Evolutionary conservation across 1,140 invertebrate species (phyloP).

Genomic region (Liolophura sinensis): DNA sequence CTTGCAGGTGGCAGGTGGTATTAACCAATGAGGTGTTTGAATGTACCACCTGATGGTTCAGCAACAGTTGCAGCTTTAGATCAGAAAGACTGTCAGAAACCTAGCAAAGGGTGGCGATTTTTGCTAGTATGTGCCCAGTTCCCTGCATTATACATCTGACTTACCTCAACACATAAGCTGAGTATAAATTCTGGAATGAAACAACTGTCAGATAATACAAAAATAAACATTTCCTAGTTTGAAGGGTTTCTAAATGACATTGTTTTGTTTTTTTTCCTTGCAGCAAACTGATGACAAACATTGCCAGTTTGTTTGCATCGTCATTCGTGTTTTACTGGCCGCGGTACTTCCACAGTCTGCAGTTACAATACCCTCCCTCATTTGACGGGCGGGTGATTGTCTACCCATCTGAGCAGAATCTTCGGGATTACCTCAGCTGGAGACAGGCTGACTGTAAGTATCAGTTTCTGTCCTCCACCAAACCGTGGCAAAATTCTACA

Average conservation of each 20-base stretch:
- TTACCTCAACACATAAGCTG: too few species aligned
- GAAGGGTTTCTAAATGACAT: conserved; percentile 2
- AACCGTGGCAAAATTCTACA: too few species aligned
- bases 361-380: conserved; percentile 80
- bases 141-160: too few species aligned
- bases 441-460: conserved; percentile 87
- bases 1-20: too few species aligned
- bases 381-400: conserved; percentile 89
- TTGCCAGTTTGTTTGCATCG: conserved; percentile 87
- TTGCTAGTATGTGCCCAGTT: too few species aligned
- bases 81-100: too few species aligned
- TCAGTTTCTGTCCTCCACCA: background rate
- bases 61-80: too few species aligned
- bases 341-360: conserved; percentile 72
- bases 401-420: conserved; percentile 85
- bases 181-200: too few species aligned
- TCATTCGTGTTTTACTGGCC: conserved; percentile 88
- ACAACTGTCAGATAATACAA: background rate
- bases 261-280: conserved; percentile 21
- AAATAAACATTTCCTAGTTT: conserved; percentile 1
- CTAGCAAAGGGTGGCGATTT: too few species aligned
- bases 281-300: conserved; percentile 81
- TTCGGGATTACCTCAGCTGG: conserved; percentile 94
- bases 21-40: too few species aligned
- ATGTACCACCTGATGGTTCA: too few species aligned